Evolutionary conservation across 2,888 invertebrate genomes (phyloP).

Genomic region (Macrosiphum euphorbiae): DNA sequence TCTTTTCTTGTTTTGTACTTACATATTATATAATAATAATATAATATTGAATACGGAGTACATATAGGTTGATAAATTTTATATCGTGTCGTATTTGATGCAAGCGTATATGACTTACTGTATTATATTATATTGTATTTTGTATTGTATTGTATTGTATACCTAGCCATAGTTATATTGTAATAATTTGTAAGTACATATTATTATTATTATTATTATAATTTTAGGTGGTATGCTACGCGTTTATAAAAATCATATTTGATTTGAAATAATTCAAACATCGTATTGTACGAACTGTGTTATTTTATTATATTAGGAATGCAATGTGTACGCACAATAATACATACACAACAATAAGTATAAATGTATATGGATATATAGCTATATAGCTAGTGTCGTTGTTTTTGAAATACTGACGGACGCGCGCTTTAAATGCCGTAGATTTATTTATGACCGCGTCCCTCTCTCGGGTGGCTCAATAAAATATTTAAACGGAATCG

Average conservation of each 20-base stretch:
- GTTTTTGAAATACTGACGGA: constrained; percentile 33
- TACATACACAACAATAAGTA: not conserved
- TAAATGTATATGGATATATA: not conserved
- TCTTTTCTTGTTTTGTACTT: not conserved
- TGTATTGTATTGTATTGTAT: not conserved
- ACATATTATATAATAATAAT: not conserved
- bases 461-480: constrained; percentile 16
- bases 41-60: not conserved
- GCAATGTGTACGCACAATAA: not conserved
- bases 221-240: not conserved
- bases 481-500: constrained; percentile 53
- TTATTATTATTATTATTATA: not conserved
- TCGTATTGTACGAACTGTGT: not conserved
- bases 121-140: not conserved
- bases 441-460: constrained; percentile 43
- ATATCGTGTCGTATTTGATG: not conserved
- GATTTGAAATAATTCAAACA: not conserved
- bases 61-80: not conserved
- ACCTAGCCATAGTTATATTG: too few relatives aligned
- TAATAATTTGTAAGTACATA: not conserved
- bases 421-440: constrained; percentile 14
- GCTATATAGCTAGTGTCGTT: not conserved
- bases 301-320: not conserved
- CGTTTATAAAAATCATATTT: not conserved
- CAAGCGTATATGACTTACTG: not conserved